A percentile compares a stretch with the other conserved stretches of the same genome.
phyloP scores from a whole-genome alignment of 2,888 invertebrate genomes.

The Entomobrya proxima region DNA sequence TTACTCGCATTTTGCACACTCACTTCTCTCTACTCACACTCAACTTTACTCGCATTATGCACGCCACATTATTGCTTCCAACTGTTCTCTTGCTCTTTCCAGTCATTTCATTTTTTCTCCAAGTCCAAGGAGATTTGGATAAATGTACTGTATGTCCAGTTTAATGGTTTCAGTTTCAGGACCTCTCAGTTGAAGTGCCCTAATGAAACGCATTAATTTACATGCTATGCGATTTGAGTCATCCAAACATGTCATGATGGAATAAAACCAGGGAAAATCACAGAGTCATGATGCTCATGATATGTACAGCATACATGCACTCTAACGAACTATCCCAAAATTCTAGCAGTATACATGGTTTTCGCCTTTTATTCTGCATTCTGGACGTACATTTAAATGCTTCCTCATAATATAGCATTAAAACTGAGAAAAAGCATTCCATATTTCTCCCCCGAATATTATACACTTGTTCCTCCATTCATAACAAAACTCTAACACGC shows the following conservation, averaged over 20 bases:
- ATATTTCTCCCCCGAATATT: background rate
- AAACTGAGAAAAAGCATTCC: too few relatives aligned
- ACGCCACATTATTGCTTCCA: background rate
- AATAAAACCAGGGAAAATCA: constrained; percentile 22
- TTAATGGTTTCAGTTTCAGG: background rate
- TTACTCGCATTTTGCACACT: background rate
- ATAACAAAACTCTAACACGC: constrained; percentile 31
- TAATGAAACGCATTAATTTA: background rate
- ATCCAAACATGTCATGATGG: constrained; percentile 27
- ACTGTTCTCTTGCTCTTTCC: background rate
- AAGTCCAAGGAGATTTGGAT: background rate
- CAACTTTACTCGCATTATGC: background rate
- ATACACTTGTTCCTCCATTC: background rate
- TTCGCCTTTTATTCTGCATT: background rate
- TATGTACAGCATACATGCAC: background rate
- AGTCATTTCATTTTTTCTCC: background rate
- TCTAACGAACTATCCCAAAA: background rate
- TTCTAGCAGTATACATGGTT: background rate
- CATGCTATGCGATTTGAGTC: background rate
- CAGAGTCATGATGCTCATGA: background rate
- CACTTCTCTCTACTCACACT: too few relatives aligned
- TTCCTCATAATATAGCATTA: too few relatives aligned
- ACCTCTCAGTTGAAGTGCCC: background rate
- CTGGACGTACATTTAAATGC: too few relatives aligned
- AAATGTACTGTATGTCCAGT: background rate